Percentiles rank a stretch among this genome's conserved stretches.
phyloP scores from a whole-genome alignment of 2,113 vertebrate genomes.

The Mastomys coucha region DNA sequence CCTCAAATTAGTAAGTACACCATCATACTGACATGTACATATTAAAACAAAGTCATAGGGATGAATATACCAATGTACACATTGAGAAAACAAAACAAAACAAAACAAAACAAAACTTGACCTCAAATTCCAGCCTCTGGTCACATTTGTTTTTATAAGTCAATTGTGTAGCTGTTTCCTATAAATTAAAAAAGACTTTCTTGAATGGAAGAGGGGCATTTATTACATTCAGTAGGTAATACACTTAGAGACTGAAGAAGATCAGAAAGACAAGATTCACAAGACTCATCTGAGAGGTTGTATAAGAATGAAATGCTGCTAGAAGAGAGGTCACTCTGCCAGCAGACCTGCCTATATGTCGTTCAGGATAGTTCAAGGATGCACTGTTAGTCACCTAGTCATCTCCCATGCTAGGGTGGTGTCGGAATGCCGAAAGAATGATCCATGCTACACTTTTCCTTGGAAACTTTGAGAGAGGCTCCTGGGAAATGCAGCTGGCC shows the following conservation, averaged over 20 bases:
- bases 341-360: not conserved
- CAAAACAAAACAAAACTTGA: not conserved
- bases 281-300: not conserved
- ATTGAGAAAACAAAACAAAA: not conserved
- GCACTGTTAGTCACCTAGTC: no score
- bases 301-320: no score
- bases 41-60: not conserved
- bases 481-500: no score
- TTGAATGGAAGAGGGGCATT: not conserved
- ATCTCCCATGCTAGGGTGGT: not conserved
- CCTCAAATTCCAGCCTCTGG: not conserved
- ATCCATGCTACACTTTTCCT: no score
- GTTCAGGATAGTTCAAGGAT: no score
- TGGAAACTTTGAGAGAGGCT: no score
- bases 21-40: not conserved
- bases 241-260: not conserved
- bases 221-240: not conserved
- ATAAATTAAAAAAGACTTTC: not conserved
- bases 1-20: not conserved
- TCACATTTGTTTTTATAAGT: not conserved
- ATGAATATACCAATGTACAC: not conserved
- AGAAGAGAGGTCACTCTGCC: no score
- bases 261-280: not conserved
- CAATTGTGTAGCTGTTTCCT: not conserved
- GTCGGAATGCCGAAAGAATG: not conserved